phyloP scores from a whole-genome alignment of 2,888 invertebrate species.

The Drosophila hamatofila region DNA sequence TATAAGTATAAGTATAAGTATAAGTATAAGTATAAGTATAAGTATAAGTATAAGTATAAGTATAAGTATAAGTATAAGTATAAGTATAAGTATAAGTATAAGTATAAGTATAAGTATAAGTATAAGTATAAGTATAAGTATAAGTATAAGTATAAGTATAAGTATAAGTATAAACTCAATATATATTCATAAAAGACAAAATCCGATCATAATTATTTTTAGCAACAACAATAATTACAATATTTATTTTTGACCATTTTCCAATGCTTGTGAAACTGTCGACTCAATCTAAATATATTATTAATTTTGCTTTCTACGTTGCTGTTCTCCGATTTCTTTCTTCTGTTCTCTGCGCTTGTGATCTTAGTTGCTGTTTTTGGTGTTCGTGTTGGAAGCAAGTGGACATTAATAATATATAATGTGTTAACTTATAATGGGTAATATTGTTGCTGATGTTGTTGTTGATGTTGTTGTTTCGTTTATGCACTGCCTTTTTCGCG shows the following conservation, averaged over 20 bases:
- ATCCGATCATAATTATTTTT: background rate
- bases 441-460: background rate
- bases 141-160: background rate
- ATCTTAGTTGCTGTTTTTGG: background rate
- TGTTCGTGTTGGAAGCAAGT: background rate
- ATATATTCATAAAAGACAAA: no score
- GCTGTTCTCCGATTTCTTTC: background rate
- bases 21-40: background rate
- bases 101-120: background rate
- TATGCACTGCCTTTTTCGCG: conserved; percentile 13
- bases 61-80: background rate
- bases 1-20: background rate
- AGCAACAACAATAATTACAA: conserved; percentile 12
- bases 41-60: background rate
- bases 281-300: background rate
- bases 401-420: conserved; percentile 1
- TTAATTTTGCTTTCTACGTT: background rate
- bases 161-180: no score
- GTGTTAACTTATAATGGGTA: background rate
- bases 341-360: background rate
- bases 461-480: background rate
- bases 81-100: background rate
- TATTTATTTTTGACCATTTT: conserved; percentile 12
- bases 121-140: background rate
- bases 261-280: background rate